Conservation (phyloP, 2,888 invertebrate species). For the Pachydiplax longipennis region DNA sequence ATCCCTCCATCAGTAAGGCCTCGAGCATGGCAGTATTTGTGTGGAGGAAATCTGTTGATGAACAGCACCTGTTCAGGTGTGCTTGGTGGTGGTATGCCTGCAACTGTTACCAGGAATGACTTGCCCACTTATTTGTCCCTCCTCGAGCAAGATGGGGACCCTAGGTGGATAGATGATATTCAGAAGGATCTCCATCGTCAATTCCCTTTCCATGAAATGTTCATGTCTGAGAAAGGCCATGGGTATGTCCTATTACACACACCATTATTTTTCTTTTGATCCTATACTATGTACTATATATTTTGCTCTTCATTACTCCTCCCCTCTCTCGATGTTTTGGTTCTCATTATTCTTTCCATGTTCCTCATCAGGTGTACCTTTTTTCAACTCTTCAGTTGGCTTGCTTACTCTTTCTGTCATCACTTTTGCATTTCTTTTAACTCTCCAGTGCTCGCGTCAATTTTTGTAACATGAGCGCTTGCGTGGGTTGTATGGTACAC, state of each 20-base stretch:
- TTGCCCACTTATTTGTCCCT: constrained; percentile 71
- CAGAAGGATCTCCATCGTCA: constrained; percentile 78
- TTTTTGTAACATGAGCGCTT: no score
- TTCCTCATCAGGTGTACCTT: no score
- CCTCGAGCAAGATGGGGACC: constrained; percentile 79
- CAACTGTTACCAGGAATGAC: background rate
- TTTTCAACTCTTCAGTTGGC: no score
- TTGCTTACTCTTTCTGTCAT: no score
- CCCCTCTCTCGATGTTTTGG: no score
- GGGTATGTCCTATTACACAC: constrained; percentile 65
- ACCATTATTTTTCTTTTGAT: background rate
- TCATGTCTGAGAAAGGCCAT: constrained; percentile 85
- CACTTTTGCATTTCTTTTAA: no score
- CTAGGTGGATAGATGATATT: constrained; percentile 91
- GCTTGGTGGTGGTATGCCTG: background rate
- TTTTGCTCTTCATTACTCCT: no score
- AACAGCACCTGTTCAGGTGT: constrained; percentile 70
- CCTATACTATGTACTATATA: no score
- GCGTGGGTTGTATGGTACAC: no score
- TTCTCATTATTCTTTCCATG: no score
- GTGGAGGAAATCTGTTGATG: constrained; percentile 85
- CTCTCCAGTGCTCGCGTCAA: no score
- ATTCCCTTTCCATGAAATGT: constrained; percentile 98
- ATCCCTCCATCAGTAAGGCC: constrained; percentile 94
- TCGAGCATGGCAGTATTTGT: constrained; percentile 93